These are phyloP conservation scores for Murina feae DNA, from an alignment of 2,113 vertebrate species.

Conservation along the genomic window DNA sequence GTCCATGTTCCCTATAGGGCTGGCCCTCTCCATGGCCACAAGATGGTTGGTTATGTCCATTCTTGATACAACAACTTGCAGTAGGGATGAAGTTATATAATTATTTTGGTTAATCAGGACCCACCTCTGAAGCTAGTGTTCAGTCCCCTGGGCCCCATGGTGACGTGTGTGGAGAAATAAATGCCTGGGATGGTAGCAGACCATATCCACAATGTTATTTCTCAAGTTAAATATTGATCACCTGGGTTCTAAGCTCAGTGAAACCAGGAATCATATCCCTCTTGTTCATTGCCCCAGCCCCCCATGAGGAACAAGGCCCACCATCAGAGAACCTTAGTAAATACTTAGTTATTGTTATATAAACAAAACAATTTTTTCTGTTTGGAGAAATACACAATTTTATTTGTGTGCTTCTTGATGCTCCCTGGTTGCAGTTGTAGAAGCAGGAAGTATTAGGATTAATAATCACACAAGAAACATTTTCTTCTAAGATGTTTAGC, in stretches of 20 bases:
- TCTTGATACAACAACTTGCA: neutral
- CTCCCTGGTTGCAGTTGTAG: neutral
- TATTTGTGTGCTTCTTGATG: neutral
- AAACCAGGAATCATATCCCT: neutral
- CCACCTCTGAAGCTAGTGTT: neutral
- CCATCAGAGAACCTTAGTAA: neutral
- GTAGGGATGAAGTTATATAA: neutral
- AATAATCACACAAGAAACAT: neutral
- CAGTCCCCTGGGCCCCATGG: neutral
- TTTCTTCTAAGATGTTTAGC: neutral
- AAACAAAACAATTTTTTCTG: neutral
- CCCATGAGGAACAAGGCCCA: neutral
- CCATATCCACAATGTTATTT: neutral
- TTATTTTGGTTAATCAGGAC: neutral
- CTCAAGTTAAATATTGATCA: neutral
- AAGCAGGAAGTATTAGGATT: neutral
- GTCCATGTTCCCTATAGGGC: neutral
- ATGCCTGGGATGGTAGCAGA: neutral
- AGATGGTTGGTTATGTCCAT: neutral
- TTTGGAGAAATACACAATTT: neutral
- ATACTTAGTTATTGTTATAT: neutral
- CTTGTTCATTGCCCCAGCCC: neutral
- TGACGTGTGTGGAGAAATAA: neutral
- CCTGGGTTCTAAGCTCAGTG: neutral
- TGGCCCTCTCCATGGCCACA: neutral